Base-by-base conservation (phyloP, 2,113 vertebrate species). In the Podarcis raffonei region DNA sequence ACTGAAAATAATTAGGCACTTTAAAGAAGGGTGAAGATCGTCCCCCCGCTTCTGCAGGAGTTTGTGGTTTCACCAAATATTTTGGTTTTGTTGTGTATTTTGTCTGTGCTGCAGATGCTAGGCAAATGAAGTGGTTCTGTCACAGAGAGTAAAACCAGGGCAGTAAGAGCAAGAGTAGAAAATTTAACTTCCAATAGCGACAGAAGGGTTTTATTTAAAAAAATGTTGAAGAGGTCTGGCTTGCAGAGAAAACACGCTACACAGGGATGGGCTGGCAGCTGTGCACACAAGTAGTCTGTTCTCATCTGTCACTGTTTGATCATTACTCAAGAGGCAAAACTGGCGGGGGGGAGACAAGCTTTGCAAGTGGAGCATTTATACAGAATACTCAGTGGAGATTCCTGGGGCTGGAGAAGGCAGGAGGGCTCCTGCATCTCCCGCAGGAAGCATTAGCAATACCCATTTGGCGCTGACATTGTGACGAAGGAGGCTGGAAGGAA, bases 261-360 rank as follows among this genome's bases (percentile, higher is more conserved):
- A 37, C 39, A 9, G 27, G 25, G 68, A 72, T 37, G 69, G 74
- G n/a, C 81, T 89, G 30, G 71, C 87, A 84, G 42, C 79, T 78
- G 80, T 42, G 79, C 62, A 86, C 25, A 71, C 71, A 27, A 39
- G 53, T 69, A 48, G 87, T 53, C 81, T 57, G 59, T 68, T 77
- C 81, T 78, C 74, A 84, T 88, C 72, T 59, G 66, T 83, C 87
- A 83, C 72, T 84, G 23, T 32, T 69, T 30, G 4, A n/a, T 37
- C 84, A 53, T 74, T 57, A 85, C 78, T 76, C 78, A 57, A 68
- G 62, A 72, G 15, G 22, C 4, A n/a, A 80, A 87, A 68, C 4
- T 53, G 48, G 48, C 6, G 42, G 5, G 53, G 39, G 23, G 42
- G 8, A 35, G 42, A 7, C 22, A 12, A 75, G 4, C 16, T 23